A percentile compares a stretch with the other conserved stretches of the same genome.
Evolutionary conservation across 2,888 invertebrate genomes (phyloP).

Genomic region (Coecobrya sp.): DNA sequence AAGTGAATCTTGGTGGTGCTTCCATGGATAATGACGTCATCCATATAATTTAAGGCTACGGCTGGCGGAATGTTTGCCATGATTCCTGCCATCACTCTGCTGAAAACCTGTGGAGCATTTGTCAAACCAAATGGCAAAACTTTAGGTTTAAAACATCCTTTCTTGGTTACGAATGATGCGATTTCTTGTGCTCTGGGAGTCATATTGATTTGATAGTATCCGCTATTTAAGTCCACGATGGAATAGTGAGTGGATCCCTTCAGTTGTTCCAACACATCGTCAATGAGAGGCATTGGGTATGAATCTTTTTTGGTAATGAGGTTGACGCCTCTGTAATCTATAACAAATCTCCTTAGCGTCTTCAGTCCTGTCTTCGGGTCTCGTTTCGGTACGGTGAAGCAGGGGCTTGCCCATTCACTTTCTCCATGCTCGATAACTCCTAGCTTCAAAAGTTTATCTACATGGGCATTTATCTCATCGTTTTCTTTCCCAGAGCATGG

Average conservation of each 20-base stretch:
- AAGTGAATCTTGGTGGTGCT: conserved; percentile 84
- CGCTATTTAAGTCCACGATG: conserved; percentile 81
- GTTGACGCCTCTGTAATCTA: conserved; percentile 81
- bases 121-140: conserved; percentile 84
- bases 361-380: neutral
- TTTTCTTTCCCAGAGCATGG: neutral
- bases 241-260: conserved; percentile 78
- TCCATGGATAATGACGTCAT: conserved; percentile 86
- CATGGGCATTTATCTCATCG: neutral
- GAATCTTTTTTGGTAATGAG: conserved; percentile 81
- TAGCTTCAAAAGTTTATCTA: neutral
- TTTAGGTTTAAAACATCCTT: conserved; percentile 86
- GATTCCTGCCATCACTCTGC: conserved; percentile 84
- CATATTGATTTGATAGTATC: conserved; percentile 86
- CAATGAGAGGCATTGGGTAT: conserved; percentile 84
- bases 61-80: neutral
- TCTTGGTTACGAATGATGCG: conserved; percentile 86
- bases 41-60: conserved; percentile 83
- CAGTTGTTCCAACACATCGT: conserved; percentile 81
- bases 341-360: neutral
- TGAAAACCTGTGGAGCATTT: conserved; percentile 86
- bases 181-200: conserved; percentile 82
- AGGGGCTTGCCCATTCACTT: neutral
- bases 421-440: neutral
- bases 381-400: neutral